These are phyloP conservation scores for Candoia aspera DNA, from an alignment of 2,113 vertebrate species.

Conservation along the genomic window DNA sequence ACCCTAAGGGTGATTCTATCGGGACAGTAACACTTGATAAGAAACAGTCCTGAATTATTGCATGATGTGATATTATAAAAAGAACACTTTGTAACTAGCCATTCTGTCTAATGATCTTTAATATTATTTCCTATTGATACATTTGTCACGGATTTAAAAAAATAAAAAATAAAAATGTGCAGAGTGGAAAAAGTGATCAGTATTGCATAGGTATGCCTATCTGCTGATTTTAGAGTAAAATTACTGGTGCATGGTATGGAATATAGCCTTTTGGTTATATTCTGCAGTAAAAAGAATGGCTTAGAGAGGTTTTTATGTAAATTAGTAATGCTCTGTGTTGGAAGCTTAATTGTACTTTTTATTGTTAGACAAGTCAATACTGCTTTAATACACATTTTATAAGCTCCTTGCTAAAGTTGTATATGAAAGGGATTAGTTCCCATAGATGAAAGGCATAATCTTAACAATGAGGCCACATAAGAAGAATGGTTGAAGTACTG, in stretches of 20 bases:
- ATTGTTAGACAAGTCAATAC: slow-evolving; percentile 84
- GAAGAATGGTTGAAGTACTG: slow-evolving; percentile 77
- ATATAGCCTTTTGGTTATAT: slow-evolving; percentile 81
- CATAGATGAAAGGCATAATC: slow-evolving; percentile 81
- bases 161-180: slow-evolving; percentile 75
- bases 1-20: slow-evolving; percentile 60
- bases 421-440: slow-evolving; percentile 79
- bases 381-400: slow-evolving; percentile 82
- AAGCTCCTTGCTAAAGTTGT: slow-evolving; percentile 82
- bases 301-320: slow-evolving; percentile 82
- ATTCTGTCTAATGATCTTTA: slow-evolving; percentile 77
- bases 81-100: slow-evolving; percentile 67
- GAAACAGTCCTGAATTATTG: slow-evolving; percentile 71
- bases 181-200: slow-evolving; percentile 72
- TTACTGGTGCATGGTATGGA: slow-evolving; percentile 75
- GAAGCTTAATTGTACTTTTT: slow-evolving; percentile 84
- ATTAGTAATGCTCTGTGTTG: slow-evolving; percentile 78
- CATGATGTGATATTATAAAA: slow-evolving; percentile 72
- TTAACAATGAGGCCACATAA: slow-evolving; percentile 78
- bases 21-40: slow-evolving; percentile 62
- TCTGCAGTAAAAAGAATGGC: slow-evolving; percentile 74
- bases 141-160: slow-evolving; percentile 71
- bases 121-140: slow-evolving; percentile 77
- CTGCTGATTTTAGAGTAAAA: slow-evolving; percentile 77
- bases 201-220: slow-evolving; percentile 73